phyloP scores from a whole-genome alignment of 2,113 vertebrate species.

The Fukomys damarensis region DNA sequence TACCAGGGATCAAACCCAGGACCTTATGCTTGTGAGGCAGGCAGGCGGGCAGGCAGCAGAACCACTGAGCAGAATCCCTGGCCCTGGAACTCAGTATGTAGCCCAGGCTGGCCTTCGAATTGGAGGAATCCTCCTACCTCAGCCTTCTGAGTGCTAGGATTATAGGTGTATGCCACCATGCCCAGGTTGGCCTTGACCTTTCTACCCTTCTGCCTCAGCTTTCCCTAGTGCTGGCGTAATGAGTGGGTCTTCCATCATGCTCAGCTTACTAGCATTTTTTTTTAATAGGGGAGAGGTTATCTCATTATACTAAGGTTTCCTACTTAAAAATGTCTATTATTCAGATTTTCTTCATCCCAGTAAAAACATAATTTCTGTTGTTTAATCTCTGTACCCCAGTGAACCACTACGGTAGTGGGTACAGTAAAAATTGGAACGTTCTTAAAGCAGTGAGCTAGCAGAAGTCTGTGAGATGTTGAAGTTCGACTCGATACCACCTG shows the following conservation, averaged over 20 bases:
- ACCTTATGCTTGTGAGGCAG: too few relatives aligned
- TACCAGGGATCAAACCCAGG: too few relatives aligned
- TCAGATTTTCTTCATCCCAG: background rate
- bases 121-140: background rate
- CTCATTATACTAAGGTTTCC: background rate
- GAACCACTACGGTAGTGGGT: background rate
- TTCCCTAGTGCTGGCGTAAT: background rate
- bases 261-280: background rate
- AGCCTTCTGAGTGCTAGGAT: background rate
- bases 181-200: background rate
- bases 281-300: background rate
- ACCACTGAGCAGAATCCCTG: too few relatives aligned
- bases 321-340: background rate
- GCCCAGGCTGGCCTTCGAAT: background rate
- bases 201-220: background rate
- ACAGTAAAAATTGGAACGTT: background rate
- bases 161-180: background rate
- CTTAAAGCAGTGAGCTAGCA: background rate
- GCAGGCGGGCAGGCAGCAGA: too few relatives aligned
- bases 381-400: background rate
- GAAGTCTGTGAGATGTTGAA: background rate
- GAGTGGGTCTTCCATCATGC: background rate
- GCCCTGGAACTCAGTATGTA: background rate
- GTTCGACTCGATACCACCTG: background rate
- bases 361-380: background rate